These are phyloP conservation scores for Platycercus adscitus DNA, from an alignment of 2,113 vertebrate genomes.

Conservation along the genomic window DNA sequence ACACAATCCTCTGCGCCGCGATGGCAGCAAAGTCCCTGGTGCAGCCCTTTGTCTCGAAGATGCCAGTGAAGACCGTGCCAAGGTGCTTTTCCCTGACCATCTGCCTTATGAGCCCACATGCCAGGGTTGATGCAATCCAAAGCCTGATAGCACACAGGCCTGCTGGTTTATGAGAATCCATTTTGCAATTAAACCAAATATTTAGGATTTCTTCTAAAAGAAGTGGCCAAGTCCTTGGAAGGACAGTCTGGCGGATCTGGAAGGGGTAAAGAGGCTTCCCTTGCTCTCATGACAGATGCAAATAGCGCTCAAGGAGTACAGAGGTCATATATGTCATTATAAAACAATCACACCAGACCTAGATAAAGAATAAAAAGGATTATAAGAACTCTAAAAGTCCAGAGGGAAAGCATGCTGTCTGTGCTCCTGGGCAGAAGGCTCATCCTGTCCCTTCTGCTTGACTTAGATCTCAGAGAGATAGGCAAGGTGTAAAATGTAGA, in stretches of 20 bases:
- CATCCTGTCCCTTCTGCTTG: background rate
- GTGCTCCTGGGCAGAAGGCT: background rate
- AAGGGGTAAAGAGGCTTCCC: slow-evolving; percentile 54
- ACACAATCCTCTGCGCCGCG: background rate
- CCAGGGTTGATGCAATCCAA: slow-evolving; percentile 73
- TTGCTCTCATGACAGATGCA: slow-evolving; percentile 52
- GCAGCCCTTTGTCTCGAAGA: slow-evolving; percentile 57
- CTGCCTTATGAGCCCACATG: slow-evolving; percentile 66
- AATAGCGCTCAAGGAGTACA: slow-evolving; percentile 43
- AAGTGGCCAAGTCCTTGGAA: slow-evolving; percentile 56
- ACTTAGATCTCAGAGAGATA: background rate
- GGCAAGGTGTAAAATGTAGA: background rate
- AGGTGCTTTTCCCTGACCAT: slow-evolving; percentile 71
- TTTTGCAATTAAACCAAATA: slow-evolving; percentile 74
- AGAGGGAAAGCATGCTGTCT: background rate
- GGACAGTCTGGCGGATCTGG: slow-evolving; percentile 44
- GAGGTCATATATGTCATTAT: background rate
- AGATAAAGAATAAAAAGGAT: background rate
- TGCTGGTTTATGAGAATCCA: slow-evolving; percentile 70
- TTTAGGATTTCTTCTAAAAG: slow-evolving; percentile 62
- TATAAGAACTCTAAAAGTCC: background rate
- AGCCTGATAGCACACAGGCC: slow-evolving; percentile 65
- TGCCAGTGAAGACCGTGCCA: slow-evolving; percentile 62
- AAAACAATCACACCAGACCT: background rate
- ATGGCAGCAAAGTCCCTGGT: background rate